Evolutionary conservation across 1,140 invertebrate species (phyloP).

Genomic region (Drosophila ironensis): DNA sequence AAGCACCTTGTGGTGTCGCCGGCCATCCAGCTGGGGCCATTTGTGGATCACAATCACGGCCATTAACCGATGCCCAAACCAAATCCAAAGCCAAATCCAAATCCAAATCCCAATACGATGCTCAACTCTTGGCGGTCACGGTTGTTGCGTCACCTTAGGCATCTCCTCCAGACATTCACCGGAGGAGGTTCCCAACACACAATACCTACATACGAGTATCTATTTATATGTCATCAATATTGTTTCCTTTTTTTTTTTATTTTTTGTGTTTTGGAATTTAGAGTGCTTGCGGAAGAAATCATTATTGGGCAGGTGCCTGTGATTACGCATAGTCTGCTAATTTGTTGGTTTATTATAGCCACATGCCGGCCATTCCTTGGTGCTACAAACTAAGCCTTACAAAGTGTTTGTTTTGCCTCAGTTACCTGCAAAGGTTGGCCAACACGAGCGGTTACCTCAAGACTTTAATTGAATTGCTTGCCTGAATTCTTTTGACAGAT

Average conservation of each 20-base stretch:
- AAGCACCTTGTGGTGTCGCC: constrained; percentile 57
- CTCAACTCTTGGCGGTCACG: constrained; percentile 9
- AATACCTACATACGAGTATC: not conserved
- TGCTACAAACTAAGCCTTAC: not conserved
- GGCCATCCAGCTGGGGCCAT: constrained; percentile 15
- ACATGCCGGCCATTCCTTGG: not conserved
- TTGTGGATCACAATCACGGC: constrained; percentile 35
- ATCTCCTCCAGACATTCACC: too few species aligned
- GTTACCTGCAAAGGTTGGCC: too few species aligned
- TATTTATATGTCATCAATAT: not conserved
- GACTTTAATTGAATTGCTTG: too few species aligned
- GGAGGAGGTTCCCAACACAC: too few species aligned
- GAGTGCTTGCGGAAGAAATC: not conserved
- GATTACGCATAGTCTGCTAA: not conserved
- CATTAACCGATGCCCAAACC: constrained; percentile 16
- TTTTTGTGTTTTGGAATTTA: not conserved
- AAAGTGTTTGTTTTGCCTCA: too few species aligned
- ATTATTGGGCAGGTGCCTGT: not conserved
- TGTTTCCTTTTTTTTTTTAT: not conserved
- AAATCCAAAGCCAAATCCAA: not conserved
- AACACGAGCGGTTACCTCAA: too few species aligned
- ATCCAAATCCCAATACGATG: not conserved
- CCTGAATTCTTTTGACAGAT: too few species aligned
- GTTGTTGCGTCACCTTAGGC: not conserved
- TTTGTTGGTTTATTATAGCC: constrained; percentile 1